Evolutionary conservation across 2,888 invertebrate genomes (phyloP), one percentile per base, ranked within the genome.

Genomic region (Drosophila helvetica): DNA sequence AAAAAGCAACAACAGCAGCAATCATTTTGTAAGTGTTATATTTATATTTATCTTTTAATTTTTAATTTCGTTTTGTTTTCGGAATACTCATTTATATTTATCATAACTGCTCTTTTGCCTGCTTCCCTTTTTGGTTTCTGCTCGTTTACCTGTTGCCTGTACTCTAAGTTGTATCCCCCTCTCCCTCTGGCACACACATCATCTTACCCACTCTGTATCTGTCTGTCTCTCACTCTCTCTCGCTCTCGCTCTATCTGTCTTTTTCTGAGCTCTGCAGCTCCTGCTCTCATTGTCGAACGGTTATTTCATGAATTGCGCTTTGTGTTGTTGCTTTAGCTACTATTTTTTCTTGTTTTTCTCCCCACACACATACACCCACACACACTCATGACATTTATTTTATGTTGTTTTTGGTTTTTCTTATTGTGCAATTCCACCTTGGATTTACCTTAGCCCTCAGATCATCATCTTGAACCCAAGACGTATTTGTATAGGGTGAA

Each of bases 361-460:
- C n/a, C n/a, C n/a, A 55, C 22, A 43, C 25, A 43, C 43, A 18
- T 22, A 19, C 47, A 46, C 53, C n/a, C 46, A 47, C 61, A 27
- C 25, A 61, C 54, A 45, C 27, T n/a, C 47, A 46, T 18, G 30
- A 30, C 22, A 42, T n/a, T 33, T 27, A 12, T 12, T 30, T 57
- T 48, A n/a, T 47, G 42, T 25, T 43, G 47, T 30, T 46, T 18
- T n/a, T 46, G 9, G 10, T 57, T n/a, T 60, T 67, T 65, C 70
- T 70, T 73, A 75, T 79, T 81, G 76, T 73, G 70, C 63, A 78
- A 70, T 75, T 68, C 54, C 33, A 59, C 58, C 67, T 59, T 54
- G 53, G 33, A 52, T 58, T 50, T 48, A 61, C 66, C 61, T 17
- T 46, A 27, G 10, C 22, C 17, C 33, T 12, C 38, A 1, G 38